phyloP scores from a whole-genome alignment of 2,113 vertebrate genomes.

The Equus quagga region DNA sequence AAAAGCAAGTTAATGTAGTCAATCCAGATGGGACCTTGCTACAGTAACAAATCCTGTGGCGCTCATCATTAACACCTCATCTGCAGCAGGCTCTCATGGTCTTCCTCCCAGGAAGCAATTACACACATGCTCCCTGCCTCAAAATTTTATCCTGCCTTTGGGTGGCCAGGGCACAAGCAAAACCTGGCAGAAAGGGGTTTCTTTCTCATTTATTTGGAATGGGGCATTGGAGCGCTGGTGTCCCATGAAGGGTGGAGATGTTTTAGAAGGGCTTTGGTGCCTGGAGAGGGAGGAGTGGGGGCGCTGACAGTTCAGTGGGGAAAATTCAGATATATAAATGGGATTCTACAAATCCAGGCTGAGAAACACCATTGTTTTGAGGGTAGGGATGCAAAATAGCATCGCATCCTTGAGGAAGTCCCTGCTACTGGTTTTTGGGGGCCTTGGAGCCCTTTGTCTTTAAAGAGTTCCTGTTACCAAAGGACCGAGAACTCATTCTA shows the following conservation, averaged over 20 bases:
- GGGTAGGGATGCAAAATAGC: background rate
- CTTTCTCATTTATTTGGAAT: slow-evolving; percentile 69
- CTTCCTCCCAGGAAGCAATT: slow-evolving; percentile 76
- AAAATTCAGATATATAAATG: background rate
- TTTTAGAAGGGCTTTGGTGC: slow-evolving; percentile 66
- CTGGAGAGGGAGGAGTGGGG: background rate
- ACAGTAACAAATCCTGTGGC: slow-evolving; percentile 33
- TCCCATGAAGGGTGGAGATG: slow-evolving; percentile 72
- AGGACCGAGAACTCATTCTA: background rate
- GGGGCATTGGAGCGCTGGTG: slow-evolving; percentile 56
- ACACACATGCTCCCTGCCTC: slow-evolving; percentile 46
- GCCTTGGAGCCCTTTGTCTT: background rate
- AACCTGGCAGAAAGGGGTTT: slow-evolving; percentile 23
- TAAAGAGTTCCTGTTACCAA: background rate
- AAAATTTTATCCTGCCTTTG: slow-evolving; percentile 64
- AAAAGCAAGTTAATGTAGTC: slow-evolving; percentile 15
- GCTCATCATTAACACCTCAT: slow-evolving; percentile 79
- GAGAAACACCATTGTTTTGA: background rate
- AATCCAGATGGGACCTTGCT: slow-evolving; percentile 53
- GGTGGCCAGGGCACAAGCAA: slow-evolving; percentile 55
- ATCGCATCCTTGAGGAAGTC: background rate
- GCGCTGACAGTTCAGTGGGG: background rate
- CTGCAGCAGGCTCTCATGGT: slow-evolving; percentile 24
- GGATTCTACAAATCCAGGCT: background rate
- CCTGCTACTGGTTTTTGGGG: background rate